These are phyloP conservation scores for Idaea biselata DNA, from an alignment of 2,888 invertebrate species.

Conservation along the genomic window DNA sequence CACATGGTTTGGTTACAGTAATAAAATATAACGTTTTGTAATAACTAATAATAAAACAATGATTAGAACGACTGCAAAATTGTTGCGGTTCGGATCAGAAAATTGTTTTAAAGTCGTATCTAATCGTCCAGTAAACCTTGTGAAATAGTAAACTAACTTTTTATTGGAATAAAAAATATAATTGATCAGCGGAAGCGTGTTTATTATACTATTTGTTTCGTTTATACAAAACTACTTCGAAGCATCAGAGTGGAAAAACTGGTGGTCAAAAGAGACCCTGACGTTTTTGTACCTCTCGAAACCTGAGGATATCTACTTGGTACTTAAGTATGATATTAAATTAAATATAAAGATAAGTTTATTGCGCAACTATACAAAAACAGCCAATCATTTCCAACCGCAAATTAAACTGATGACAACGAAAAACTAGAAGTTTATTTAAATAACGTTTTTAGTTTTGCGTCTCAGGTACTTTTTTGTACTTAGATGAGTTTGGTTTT, in stretches of 20 bases:
- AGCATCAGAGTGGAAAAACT: constrained; percentile 36
- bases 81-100: constrained; percentile 40
- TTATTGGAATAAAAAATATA: constrained; percentile 56
- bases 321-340: constrained; percentile 19
- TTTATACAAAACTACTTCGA: constrained; percentile 31
- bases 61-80: constrained; percentile 25
- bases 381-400: neutral
- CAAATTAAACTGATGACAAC: neutral
- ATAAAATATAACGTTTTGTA: constrained; percentile 10
- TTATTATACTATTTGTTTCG: constrained; percentile 54
- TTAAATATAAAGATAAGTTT: constrained; percentile 10
- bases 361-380: neutral
- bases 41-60: constrained; percentile 4
- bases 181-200: constrained; percentile 68
- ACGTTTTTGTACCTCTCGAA: constrained; percentile 27
- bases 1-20: constrained; percentile 14
- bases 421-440: neutral
- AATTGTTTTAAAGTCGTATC: constrained; percentile 54
- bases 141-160: constrained; percentile 41
- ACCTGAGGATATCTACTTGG: constrained; percentile 10
- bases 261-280: constrained; percentile 24
- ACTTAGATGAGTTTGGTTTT: neutral
- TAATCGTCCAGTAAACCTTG: constrained; percentile 68
- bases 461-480: neutral
- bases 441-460: neutral